These are phyloP conservation scores for Mormyrus iriodes DNA, from an alignment of 2,113 vertebrate species.

Conservation along the genomic window DNA sequence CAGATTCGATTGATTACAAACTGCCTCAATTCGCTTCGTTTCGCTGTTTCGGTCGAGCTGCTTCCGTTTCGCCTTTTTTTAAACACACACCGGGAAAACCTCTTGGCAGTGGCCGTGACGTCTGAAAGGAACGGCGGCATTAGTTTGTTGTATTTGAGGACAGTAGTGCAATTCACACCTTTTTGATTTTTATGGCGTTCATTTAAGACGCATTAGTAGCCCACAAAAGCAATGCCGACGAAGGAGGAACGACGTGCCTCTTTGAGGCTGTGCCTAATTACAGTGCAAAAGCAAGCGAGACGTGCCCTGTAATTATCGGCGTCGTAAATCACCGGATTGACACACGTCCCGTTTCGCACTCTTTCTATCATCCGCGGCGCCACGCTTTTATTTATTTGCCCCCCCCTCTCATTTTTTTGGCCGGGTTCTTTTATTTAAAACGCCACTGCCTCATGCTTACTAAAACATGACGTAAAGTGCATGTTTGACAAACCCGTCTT, in stretches of 20 bases:
- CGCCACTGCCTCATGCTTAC: background rate
- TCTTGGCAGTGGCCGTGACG: background rate
- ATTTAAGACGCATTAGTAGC: conserved; percentile 72
- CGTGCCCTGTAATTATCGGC: conserved; percentile 64
- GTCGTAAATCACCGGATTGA: conserved; percentile 66
- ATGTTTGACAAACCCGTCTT: background rate
- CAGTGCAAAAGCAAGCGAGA: conserved; percentile 62
- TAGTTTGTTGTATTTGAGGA: conserved; percentile 59
- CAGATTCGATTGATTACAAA: background rate
- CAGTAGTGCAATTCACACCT: conserved; percentile 72
- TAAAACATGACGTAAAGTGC: background rate
- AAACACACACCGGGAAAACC: background rate
- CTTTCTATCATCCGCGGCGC: conserved; percentile 45
- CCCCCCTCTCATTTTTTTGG: conserved; percentile 32
- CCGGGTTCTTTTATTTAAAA: background rate
- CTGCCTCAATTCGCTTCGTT: background rate
- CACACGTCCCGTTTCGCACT: conserved; percentile 54
- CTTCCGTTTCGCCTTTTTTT: background rate
- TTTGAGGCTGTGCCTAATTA: conserved; percentile 62
- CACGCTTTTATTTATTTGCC: conserved; percentile 47
- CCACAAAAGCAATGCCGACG: conserved; percentile 61
- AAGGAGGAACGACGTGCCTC: conserved; percentile 44
- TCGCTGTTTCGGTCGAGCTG: background rate
- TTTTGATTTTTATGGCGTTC: conserved; percentile 73
- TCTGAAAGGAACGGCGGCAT: conserved; percentile 10